Evolutionary conservation across 1,140 invertebrate genomes (phyloP).

Genomic region (Drosophila guanche): DNA sequence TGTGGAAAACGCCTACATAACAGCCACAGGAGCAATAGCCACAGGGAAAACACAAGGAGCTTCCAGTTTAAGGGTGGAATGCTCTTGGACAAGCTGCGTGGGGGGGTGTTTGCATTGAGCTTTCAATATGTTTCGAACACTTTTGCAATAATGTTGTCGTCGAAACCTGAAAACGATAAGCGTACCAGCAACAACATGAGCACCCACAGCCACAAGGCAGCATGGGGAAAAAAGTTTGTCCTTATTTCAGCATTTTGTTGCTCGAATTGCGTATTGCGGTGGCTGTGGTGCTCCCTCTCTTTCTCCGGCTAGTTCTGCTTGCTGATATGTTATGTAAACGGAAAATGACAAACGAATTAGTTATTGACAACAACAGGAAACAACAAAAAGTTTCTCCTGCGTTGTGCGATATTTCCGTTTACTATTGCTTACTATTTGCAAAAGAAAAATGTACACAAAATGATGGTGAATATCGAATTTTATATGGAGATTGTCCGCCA

Average conservation of each 20-base stretch:
- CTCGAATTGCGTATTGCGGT: constrained; percentile 49
- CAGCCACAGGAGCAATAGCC: constrained; percentile 7
- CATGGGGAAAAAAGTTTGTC: constrained; percentile 69
- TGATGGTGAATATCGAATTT: constrained; percentile 40
- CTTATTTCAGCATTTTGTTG: constrained; percentile 74
- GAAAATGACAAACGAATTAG: constrained; percentile 82
- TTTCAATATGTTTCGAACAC: constrained; percentile 77
- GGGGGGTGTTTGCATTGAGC: constrained; percentile 20
- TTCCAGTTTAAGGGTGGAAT: constrained; percentile 5
- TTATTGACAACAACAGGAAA: constrained; percentile 81
- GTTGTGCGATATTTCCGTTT: constrained; percentile 76
- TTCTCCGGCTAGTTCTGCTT: neutral
- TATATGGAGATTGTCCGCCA: constrained; percentile 28
- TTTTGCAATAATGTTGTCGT: constrained; percentile 71
- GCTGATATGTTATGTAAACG: constrained; percentile 73
- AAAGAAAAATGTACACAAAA: constrained; percentile 9
- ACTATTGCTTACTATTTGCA: constrained; percentile 34
- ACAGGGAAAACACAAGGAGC: neutral
- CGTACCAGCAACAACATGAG: constrained; percentile 59
- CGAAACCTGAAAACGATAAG: constrained; percentile 65
- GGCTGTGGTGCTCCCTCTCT: constrained; percentile 12
- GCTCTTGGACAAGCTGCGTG: constrained; percentile 5
- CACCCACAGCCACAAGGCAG: constrained; percentile 51
- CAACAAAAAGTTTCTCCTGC: constrained; percentile 59
- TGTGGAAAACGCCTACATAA: constrained; percentile 44